These are phyloP conservation scores for Amblyteles armatorius DNA, from an alignment of 2,888 invertebrate genomes.

Conservation along the genomic window DNA sequence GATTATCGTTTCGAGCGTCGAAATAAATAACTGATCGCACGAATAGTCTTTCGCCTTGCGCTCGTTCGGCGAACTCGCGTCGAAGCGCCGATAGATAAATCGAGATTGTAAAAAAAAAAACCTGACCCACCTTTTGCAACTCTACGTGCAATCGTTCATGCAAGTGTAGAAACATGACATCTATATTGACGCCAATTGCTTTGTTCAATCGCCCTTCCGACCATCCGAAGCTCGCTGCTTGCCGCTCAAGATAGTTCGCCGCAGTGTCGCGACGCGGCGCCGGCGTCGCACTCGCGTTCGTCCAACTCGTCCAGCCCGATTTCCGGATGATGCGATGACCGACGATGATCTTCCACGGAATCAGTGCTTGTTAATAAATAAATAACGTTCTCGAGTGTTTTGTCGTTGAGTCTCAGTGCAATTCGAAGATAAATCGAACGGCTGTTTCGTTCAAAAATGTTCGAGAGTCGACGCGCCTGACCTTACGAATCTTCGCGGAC, in stretches of 20 bases:
- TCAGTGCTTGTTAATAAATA: constrained; percentile 22
- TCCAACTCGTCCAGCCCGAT: constrained; percentile 38
- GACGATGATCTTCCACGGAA: constrained; percentile 4
- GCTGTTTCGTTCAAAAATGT: constrained; percentile 33
- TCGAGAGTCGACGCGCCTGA: not conserved
- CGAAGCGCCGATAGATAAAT: not conserved
- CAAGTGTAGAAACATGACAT: not conserved
- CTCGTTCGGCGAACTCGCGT: not conserved
- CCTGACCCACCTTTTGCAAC: not conserved
- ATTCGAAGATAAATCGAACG: not conserved
- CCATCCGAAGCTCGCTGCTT: constrained; percentile 12
- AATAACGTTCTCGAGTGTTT: constrained; percentile 13
- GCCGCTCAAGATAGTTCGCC: constrained; percentile 21
- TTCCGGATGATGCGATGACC: constrained; percentile 48
- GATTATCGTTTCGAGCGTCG: not conserved
- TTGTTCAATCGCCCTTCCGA: not conserved
- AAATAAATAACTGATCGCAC: not conserved
- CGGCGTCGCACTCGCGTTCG: not conserved
- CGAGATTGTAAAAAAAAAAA: not conserved
- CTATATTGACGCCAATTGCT: not conserved
- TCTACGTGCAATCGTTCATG: not conserved
- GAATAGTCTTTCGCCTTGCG: not conserved
- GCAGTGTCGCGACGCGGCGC: constrained; percentile 17
- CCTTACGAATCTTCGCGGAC: not conserved
- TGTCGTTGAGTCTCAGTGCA: not conserved